These are phyloP conservation scores for Dasyornis broadbenti DNA, from an alignment of 2,113 vertebrate genomes.

Conservation along the genomic window DNA sequence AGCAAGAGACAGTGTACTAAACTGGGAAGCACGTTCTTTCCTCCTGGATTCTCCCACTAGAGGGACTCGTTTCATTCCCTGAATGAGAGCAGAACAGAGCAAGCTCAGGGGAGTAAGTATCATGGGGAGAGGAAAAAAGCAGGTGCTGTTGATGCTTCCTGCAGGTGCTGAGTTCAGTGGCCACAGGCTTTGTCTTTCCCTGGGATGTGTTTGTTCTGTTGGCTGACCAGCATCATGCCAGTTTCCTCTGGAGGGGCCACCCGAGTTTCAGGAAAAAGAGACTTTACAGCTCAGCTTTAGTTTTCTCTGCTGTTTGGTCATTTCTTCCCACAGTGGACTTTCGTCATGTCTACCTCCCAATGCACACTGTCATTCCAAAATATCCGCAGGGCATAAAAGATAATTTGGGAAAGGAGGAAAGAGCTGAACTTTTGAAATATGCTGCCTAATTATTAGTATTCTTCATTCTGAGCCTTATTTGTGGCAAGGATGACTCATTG, in stretches of 20 bases:
- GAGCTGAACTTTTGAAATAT: constrained; percentile 26
- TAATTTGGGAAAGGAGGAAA: not conserved
- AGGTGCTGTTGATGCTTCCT: not conserved
- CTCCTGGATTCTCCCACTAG: not conserved
- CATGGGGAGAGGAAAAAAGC: not conserved
- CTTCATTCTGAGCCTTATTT: constrained; percentile 13
- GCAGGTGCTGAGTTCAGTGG: not conserved
- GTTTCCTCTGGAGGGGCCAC: not conserved
- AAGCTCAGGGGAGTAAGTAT: not conserved
- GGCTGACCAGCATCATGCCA: not conserved
- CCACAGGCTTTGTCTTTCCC: not conserved
- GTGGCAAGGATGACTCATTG: constrained; percentile 30
- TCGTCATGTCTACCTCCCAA: not conserved
- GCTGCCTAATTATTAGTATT: constrained; percentile 39
- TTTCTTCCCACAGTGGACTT: not conserved
- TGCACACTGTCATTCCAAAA: not conserved
- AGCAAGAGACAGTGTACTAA: rapidly evolving
- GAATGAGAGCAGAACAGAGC: not conserved
- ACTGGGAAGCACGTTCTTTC: not conserved
- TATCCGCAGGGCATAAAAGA: not conserved
- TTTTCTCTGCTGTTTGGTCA: not conserved
- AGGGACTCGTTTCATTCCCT: not conserved
- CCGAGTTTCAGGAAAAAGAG: not conserved
- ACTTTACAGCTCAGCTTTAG: not conserved
- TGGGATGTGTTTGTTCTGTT: not conserved